Conservation (phyloP, 2,888 invertebrate genomes). For the Tachina grossa region DNA sequence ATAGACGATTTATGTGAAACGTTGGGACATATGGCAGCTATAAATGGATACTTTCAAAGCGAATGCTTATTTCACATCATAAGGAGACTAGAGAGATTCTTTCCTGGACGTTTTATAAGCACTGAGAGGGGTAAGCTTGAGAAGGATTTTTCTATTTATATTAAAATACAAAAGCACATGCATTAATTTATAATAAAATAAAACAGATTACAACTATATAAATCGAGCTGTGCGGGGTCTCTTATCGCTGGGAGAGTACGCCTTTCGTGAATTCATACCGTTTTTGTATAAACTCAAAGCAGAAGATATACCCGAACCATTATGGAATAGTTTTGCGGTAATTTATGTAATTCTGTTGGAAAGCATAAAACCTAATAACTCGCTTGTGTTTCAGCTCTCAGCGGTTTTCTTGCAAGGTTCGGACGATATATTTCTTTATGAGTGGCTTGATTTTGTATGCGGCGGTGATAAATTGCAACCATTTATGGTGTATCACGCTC, state of each 20-base stretch:
- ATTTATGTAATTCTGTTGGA: background rate
- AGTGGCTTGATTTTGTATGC: conserved; percentile 81
- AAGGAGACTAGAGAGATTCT: conserved; percentile 78
- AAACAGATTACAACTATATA: conserved; percentile 80
- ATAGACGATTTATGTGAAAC: conserved; percentile 80
- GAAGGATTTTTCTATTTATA: too few species aligned
- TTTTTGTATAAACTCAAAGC: conserved; percentile 79
- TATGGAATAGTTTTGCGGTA: conserved; percentile 79
- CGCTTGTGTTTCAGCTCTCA: conserved; percentile 72
- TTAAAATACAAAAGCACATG: too few species aligned
- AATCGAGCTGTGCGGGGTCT: conserved; percentile 79
- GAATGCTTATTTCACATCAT: conserved; percentile 80
- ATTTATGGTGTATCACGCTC: conserved; percentile 79
- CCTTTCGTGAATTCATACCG: conserved; percentile 81
- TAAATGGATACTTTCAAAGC: conserved; percentile 80
- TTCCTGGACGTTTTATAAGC: conserved; percentile 76
- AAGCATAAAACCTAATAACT: background rate
- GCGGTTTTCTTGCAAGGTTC: conserved; percentile 79
- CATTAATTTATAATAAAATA: background rate
- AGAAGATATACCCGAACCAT: conserved; percentile 76
- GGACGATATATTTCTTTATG: conserved; percentile 81
- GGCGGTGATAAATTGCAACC: conserved; percentile 80
- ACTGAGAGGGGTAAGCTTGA: conserved; percentile 75
- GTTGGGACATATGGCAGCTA: conserved; percentile 78
- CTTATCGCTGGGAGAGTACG: conserved; percentile 80